Conservation (phyloP, 2,113 vertebrate genomes). For the Antechinus flavipes region DNA sequence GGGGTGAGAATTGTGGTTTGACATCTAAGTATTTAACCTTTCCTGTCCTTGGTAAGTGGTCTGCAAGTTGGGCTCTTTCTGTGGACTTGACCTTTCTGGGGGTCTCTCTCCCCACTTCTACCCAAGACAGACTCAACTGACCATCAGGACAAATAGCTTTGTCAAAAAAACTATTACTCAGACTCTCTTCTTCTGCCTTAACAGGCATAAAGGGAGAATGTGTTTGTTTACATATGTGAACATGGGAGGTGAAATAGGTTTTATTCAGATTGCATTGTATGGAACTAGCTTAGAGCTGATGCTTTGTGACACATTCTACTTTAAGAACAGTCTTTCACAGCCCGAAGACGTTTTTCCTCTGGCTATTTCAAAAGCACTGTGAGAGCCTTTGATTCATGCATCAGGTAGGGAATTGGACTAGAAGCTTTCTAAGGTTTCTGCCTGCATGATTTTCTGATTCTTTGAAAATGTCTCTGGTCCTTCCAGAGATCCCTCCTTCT, state of each 20-base stretch:
- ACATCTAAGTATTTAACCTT: conserved; percentile 64
- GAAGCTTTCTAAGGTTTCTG: not conserved
- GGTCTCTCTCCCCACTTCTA: not conserved
- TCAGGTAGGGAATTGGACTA: not conserved
- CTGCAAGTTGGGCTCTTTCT: not conserved
- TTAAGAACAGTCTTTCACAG: not conserved
- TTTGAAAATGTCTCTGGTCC: not conserved
- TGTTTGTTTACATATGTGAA: not conserved
- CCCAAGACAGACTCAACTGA: not conserved
- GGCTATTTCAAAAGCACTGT: not conserved
- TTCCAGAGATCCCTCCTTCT: not conserved
- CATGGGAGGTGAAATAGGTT: not conserved
- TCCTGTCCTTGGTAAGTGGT: conserved; percentile 67
- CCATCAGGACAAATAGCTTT: not conserved
- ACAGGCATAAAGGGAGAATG: not conserved
- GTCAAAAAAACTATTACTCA: not conserved
- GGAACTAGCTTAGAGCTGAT: not conserved
- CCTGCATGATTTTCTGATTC: not conserved
- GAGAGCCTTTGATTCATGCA: not conserved
- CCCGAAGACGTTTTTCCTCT: not conserved
- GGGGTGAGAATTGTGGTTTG: conserved; percentile 72
- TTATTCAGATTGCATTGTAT: not conserved
- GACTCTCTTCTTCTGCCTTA: not conserved
- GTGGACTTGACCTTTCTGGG: not conserved
- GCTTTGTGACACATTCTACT: not conserved